Evolutionary conservation across 2,113 vertebrate species (phyloP).

Genomic region (Ciconia boyciana): DNA sequence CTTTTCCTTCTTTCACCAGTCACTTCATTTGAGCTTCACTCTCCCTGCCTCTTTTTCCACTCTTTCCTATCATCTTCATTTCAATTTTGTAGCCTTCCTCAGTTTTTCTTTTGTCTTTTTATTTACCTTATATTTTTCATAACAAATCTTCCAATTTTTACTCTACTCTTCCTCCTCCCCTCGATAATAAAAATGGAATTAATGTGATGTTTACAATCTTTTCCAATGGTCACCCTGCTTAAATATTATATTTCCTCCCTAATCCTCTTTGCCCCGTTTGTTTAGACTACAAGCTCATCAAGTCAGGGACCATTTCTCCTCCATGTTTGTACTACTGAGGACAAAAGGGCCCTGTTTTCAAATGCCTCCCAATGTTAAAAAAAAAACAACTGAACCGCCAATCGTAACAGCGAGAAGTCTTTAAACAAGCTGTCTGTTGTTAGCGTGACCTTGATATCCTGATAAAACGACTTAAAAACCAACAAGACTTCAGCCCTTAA

Average conservation of each 20-base stretch:
- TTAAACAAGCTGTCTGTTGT: neutral
- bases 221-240: neutral
- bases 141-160: neutral
- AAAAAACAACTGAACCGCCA: neutral
- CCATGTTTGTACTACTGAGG: neutral
- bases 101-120: neutral
- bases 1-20: neutral
- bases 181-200: neutral
- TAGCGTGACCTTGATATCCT: neutral
- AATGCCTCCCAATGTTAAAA: neutral
- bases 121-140: neutral
- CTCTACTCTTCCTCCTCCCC: neutral
- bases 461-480: neutral
- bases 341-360: neutral
- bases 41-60: neutral
- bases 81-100: neutral
- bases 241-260: conserved; percentile 1
- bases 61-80: neutral
- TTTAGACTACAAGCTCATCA: conserved; percentile 21
- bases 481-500: neutral
- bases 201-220: neutral
- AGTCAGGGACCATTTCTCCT: neutral
- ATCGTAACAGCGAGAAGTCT: neutral
- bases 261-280: neutral
- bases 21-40: neutral